Base-by-base conservation (phyloP, 2,797 vertebrate genomes). In the Pagetopsis macropterus region DNA sequence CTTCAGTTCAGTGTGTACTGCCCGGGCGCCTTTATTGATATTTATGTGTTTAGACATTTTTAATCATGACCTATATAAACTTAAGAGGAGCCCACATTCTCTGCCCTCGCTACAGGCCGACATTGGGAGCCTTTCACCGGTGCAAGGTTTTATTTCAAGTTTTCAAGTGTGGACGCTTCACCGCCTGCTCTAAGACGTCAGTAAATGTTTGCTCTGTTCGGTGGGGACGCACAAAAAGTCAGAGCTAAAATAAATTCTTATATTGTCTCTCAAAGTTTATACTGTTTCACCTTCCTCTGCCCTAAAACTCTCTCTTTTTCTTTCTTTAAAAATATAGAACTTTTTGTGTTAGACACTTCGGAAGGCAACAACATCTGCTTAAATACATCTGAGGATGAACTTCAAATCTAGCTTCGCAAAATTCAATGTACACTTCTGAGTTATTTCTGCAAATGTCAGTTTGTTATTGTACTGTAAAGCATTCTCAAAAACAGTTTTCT, bases 31-130 rank as follows among this genome's bases (percentile, higher is more conserved):
- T 84, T 84, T 87, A 79, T 87, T 90, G 80, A 89, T 89, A 92
- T 94, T 92, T 91, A 84, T 90, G 79, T 81, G 57, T 86, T 84
- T 73, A 81, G 83, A 79, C 85, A 68, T 91, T 93, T 93, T 93
- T 86, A 93, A 93, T 93, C 85, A 44, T 74, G 81, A 90, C 91
- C 90, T 84, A 71, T 84, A 89, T 86, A 89, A 93, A 92, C 88
- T 66, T 19, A 54, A 79, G 77, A 83, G 45, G 60, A 87, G 86
- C 75, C 87, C 88, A 79, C 86, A 88, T 87, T 90, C 90, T 88
- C 84, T 92, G 86, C 91, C 88, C 88, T 89, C 55, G 57, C 81
- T 88, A 62, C 82, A 78, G 77, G 61, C 16, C 9, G 61, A 90
- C 90, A 92, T 90, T 92, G 84, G 70, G 76, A 58, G 71, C 80